Evolutionary conservation across 2,113 vertebrate genomes (phyloP), one percentile per base, ranked within the genome.

Genomic region (Vanacampus margaritifer): DNA sequence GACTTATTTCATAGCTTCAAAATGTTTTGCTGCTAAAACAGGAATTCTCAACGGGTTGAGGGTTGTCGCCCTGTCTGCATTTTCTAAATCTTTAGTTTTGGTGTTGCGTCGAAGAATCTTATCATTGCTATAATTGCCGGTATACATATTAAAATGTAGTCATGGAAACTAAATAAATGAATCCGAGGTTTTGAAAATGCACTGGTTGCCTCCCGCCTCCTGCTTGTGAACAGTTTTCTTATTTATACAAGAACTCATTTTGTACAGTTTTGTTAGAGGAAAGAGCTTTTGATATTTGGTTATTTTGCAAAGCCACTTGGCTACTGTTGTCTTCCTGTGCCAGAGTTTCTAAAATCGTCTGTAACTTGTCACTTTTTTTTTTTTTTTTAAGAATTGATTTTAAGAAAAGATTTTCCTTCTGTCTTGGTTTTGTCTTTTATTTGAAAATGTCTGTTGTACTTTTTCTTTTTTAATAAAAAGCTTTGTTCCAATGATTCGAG

Each of bases 231-330:
- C 76, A 79, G 75, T 82, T 87, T 89, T 79, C 81, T 92, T 92
- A 92, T 92, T 92, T 91, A 92, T 92, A 91, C 86, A 90, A 85
- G 26, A 89, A 91, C 84, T 89, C 87, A 88, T 91, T 88, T 92
- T 91, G 90, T 92, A 92, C 89, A 91, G 89, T 86, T 87, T 85
- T 86, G 78, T 90, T 87, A 79, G 78, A 83, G 81, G 70, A 85
- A 82, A 88, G 69, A 88, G 85, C 81, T 90, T 91, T 89, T 91
- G 78, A 87, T 90, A 87, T 89, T 86, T 84, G 83, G 67, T 91
- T 88, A 74, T 86, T 89, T 86, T 86, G 86, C 74, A 87, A 84
- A 81, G 87, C 87, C 83, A 88, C 79, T 84, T 61, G 81, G 87
- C 82, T 87, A 74, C 78, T 85, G 87, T 86, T 84, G 89, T 91